Conservation (phyloP, 1,140 invertebrate genomes). For the Drosophila oshimai region DNA sequence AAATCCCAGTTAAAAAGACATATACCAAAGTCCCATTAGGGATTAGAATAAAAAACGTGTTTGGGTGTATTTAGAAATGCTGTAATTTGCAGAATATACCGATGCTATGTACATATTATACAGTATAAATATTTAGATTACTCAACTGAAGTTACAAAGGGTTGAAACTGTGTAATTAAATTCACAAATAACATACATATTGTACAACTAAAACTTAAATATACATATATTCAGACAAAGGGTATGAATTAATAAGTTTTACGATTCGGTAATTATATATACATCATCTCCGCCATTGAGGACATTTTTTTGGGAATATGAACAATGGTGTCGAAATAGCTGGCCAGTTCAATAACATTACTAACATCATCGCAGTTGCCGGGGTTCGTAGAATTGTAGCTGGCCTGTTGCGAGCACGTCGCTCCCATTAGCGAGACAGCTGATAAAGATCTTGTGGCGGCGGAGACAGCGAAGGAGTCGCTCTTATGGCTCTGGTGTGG, state of each 20-base stretch:
- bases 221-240: conserved; percentile 13
- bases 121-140: conserved; percentile 32
- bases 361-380: conserved; percentile 88
- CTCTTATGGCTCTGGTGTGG: background rate
- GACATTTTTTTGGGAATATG: conserved; percentile 98
- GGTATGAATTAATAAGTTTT: background rate
- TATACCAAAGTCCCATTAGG: background rate
- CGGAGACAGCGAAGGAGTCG: background rate
- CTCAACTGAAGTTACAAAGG: conserved; percentile 10
- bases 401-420: conserved; percentile 86
- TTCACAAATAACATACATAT: conserved; percentile 34
- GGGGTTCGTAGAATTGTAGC: conserved; percentile 83
- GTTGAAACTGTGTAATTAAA: conserved; percentile 23
- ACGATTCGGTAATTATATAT: conserved; percentile 86
- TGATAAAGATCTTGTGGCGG: background rate
- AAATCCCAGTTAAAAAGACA: too few species aligned
- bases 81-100: conserved; percentile 33
- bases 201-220: conserved; percentile 7
- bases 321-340: conserved; percentile 95
- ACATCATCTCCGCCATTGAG: conserved; percentile 98
- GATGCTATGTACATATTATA: conserved; percentile 38
- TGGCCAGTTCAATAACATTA: conserved; percentile 95
- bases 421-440: conserved; percentile 9
- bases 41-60: background rate
- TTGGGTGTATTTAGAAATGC: conserved; percentile 15